Conservation (phyloP, 2,797 vertebrate genomes). For the Pseudochirops corinnae region DNA sequence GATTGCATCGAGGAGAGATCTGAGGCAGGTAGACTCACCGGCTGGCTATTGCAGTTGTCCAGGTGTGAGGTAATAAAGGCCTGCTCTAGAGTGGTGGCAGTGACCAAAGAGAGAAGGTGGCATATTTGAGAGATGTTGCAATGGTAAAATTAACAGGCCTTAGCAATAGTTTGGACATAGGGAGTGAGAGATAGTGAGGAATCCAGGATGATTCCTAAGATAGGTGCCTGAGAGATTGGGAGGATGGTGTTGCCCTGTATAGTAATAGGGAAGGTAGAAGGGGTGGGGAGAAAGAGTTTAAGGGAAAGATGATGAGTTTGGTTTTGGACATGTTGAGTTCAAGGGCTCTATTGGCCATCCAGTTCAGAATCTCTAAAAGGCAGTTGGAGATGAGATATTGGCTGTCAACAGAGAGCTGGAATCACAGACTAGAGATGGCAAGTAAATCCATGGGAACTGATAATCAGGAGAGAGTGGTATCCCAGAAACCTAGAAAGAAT, state of each 20-base stretch:
- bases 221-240: not conserved
- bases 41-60: not conserved
- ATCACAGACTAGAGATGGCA: not conserved
- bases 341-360: not conserved
- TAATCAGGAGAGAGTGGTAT: not conserved
- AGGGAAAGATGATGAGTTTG: not conserved
- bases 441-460: not conserved
- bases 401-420: not conserved
- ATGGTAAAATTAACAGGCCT: not conserved
- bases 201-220: not conserved
- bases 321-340: not conserved
- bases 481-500: not conserved
- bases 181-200: not conserved
- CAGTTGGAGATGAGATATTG: not conserved
- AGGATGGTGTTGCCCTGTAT: not conserved
- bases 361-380: not conserved
- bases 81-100: not conserved
- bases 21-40: not conserved
- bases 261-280: not conserved
- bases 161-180: not conserved
- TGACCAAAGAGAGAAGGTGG: not conserved
- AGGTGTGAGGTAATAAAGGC: not conserved
- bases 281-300: not conserved
- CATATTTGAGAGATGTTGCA: not conserved
- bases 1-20: not conserved